Evolutionary conservation across 2,888 invertebrate genomes (phyloP), one percentile per base, ranked within the genome.

Genomic region (Villa cingulata): DNA sequence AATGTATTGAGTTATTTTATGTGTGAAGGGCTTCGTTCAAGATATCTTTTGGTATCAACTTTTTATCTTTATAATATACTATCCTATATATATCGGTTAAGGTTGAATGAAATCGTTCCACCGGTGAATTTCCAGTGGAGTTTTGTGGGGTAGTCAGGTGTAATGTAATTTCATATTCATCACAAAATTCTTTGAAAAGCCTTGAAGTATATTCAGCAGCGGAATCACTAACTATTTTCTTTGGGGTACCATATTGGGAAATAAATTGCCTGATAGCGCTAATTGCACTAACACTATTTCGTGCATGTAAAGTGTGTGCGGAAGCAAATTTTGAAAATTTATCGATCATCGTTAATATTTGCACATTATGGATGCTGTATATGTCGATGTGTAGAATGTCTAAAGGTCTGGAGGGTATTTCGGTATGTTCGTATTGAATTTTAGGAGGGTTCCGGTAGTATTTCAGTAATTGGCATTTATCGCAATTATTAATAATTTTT

Each of bases 381-480:
- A 55, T 41, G 15, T 55, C 53, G 6, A 55, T 51, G 29, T 51
- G 51, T 19, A 51, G 14, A 12, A 51, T 54, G 12, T 55, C 53
- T 12, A 54, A 38, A 1, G 51, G 52, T 50, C 49, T 52, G 7
- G 12, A 9, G 3, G 54, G 53, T 10, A 27, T 53, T 51, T 53
- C 54, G 18, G 53, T 42, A 36, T 49, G 40, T 45, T 50, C 45
- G 36, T 47, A 54, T 42, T 51, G 49, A 4, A 43, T 29, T 47
- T 52, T 54, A 19, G 48, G 49, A 19, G 54, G 50, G 19, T 54
- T 46, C 44, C 54, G 44, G 29, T 53, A 49, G 39, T 54, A 52
- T 48, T 53, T 54, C 10, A 53, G 16, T 1, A 45, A 45, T 16
- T 47, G 43, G n/a, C 50, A 50, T 37, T 32, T 46, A 9, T 50